Conservation (phyloP, 2,113 vertebrate genomes). For the Channa argus region DNA sequence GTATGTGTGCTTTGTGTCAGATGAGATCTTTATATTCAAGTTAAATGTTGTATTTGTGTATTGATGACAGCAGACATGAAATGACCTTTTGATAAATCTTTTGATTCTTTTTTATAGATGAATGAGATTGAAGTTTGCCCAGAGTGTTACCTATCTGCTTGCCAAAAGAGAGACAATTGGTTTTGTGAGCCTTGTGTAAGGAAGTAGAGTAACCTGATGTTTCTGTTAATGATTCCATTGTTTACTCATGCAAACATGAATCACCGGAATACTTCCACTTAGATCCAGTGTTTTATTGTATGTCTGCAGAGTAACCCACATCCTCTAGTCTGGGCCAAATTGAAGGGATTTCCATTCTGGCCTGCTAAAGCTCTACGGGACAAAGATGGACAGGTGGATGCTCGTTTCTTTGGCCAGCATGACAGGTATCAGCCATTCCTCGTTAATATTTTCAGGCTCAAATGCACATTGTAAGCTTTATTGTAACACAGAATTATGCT, state of each 20-base stretch:
- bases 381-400: constrained; percentile 98
- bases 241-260: constrained; percentile 18
- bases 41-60: neutral
- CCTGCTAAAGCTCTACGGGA: constrained; percentile 98
- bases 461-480: neutral
- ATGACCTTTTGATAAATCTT: neutral
- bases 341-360: constrained; percentile 99
- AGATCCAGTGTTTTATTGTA: constrained; percentile 49
- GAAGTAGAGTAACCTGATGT: constrained; percentile 43
- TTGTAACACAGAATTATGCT: constrained; percentile 1
- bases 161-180: constrained; percentile 99
- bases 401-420: constrained; percentile 98
- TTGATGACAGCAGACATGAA: neutral
- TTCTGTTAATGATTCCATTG: constrained; percentile 25
- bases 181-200: constrained; percentile 99
- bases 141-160: constrained; percentile 98
- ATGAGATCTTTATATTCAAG: neutral
- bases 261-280: constrained; percentile 16
- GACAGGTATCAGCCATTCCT: constrained; percentile 88
- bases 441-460: neutral
- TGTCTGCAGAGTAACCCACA: constrained; percentile 95
- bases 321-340: constrained; percentile 98
- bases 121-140: constrained; percentile 99
- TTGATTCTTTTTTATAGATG: constrained; percentile 86
- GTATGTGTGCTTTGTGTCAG: constrained; percentile 74